phyloP scores from a whole-genome alignment of 1,140 invertebrate species.

The Aphelinus certus region DNA sequence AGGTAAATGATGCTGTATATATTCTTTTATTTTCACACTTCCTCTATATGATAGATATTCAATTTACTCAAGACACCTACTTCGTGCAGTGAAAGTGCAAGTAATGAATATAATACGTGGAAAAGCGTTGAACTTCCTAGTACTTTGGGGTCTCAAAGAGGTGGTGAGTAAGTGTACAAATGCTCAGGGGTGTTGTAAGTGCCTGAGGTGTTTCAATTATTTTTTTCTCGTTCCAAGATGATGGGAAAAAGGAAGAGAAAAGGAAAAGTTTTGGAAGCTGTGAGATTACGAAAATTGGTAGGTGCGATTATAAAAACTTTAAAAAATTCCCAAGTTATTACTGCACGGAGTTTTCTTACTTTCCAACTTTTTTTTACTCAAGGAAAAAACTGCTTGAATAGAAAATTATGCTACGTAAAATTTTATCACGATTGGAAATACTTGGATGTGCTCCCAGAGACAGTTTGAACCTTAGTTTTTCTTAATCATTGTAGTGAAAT shows the following conservation, averaged over 20 bases:
- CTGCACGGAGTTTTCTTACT: neutral
- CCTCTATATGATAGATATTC: too few species aligned
- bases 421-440: conserved; percentile 23
- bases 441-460: neutral
- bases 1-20: too few species aligned
- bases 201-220: conserved; percentile 20
- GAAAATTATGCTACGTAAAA: conserved; percentile 14
- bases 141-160: conserved; percentile 1
- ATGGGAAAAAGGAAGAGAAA: conserved; percentile 1
- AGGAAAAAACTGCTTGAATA: conserved; percentile 14
- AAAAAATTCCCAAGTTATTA: conserved; percentile 5
- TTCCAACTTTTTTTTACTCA: conserved; percentile 4
- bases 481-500: too few species aligned
- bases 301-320: conserved; percentile 21
- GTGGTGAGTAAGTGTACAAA: neutral
- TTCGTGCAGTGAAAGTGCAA: too few species aligned
- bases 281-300: conserved; percentile 24
- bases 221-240: conserved; percentile 7
- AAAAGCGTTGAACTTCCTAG: neutral
- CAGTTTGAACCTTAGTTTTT: neutral
- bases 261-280: conserved; percentile 11
- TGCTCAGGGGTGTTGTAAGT: neutral
- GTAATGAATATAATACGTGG: too few species aligned
- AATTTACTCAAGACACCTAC: too few species aligned
- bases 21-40: too few species aligned